Conservation (phyloP, 2,888 invertebrate species). For the Aricia artaxerxes region DNA sequence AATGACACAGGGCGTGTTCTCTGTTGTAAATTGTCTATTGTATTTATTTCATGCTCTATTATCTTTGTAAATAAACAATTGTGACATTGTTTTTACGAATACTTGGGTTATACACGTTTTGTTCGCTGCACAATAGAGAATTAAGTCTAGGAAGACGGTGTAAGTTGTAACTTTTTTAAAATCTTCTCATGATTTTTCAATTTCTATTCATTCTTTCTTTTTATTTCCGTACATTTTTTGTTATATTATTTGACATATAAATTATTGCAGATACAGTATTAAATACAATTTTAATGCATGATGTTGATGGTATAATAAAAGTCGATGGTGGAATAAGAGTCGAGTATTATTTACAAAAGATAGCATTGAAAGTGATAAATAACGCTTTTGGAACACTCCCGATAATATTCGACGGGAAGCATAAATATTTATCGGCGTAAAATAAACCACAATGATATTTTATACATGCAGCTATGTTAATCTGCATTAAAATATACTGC, state of each 20-base stretch:
- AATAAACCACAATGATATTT: not conserved
- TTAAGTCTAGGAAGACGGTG: constrained; percentile 34
- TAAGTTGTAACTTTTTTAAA: constrained; percentile 12
- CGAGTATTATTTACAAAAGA: not conserved
- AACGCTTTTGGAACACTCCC: constrained; percentile 13
- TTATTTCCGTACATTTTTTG: not conserved
- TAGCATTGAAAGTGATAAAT: not conserved
- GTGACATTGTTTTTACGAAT: constrained; percentile 16
- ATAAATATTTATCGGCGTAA: constrained; percentile 63
- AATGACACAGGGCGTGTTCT: constrained; percentile 40
- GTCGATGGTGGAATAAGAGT: too few species aligned
- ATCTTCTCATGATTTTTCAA: constrained; percentile 18
- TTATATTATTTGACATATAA: too few species aligned
- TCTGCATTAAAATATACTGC: not conserved
- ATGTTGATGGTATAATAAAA: too few species aligned
- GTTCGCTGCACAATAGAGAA: constrained; percentile 38
- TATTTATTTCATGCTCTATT: constrained; percentile 58
- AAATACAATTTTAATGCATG: too few species aligned
- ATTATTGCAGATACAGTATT: too few species aligned
- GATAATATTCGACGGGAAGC: constrained; percentile 59
- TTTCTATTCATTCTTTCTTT: not conserved
- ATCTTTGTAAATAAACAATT: constrained; percentile 38
- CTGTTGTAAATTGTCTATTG: constrained; percentile 54
- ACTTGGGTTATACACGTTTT: constrained; percentile 15
- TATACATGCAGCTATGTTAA: not conserved